phyloP scores from a whole-genome alignment of 2,888 invertebrate species.

The Hymenopus coronatus region DNA sequence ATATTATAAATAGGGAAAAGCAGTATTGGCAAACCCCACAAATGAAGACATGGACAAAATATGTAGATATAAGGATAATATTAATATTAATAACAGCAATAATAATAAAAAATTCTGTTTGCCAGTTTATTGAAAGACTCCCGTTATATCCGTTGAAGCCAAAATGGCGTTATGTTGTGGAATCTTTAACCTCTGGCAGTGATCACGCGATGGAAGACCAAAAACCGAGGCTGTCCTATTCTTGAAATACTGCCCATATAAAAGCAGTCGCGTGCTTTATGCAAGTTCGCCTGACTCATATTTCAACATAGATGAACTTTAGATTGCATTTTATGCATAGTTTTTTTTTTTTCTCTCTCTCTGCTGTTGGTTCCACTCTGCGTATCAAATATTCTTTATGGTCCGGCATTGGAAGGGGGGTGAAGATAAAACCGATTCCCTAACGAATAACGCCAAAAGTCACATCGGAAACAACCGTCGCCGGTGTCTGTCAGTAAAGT shows the following conservation, averaged over 20 bases:
- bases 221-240: not conserved
- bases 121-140: no score
- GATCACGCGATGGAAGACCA: not conserved
- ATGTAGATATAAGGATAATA: no score
- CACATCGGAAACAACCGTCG: slow-evolving; percentile 9
- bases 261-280: slow-evolving; percentile 23
- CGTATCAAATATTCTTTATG: slow-evolving; percentile 30
- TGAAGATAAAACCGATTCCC: slow-evolving; percentile 26
- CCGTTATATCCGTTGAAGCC: no score
- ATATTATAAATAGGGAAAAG: no score
- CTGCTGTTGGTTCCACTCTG: slow-evolving; percentile 1
- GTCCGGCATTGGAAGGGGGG: slow-evolving; percentile 21
- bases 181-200: not conserved
- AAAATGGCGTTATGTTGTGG: not conserved
- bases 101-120: no score
- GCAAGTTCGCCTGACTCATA: slow-evolving; percentile 19
- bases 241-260: slow-evolving; percentile 22
- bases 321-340: slow-evolving; percentile 34
- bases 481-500: not conserved
- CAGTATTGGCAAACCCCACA: no score
- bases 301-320: slow-evolving; percentile 30
- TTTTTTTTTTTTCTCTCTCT: slow-evolving; percentile 14
- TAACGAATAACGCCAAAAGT: slow-evolving; percentile 16
- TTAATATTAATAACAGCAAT: no score
- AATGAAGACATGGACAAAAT: no score